Evolutionary conservation across 2,113 vertebrate genomes (phyloP), one percentile per base, ranked within the genome.

Genomic region (Alces alces): DNA sequence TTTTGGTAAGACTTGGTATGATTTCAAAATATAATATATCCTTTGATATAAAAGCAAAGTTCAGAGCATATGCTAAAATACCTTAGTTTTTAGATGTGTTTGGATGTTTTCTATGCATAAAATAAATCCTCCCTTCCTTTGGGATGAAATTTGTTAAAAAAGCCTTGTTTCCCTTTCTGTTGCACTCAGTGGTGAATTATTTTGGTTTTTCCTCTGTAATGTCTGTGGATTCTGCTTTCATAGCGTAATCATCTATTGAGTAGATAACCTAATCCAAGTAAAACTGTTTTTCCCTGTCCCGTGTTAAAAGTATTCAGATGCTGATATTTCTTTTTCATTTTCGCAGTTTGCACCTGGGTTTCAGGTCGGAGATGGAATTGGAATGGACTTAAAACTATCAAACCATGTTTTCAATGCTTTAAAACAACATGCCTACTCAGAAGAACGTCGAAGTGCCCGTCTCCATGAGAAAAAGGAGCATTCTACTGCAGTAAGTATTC

Each of bases 381-480:
- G 99, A 95, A 99, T 99, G 99, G 99, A 99, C 97, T 99, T 99
- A 98, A 99, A 99, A 98, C 91, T 99, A 47, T 99, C 99, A 98
- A 99, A 99, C 93, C 99, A 99, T 45, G 99, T 99, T 89, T 99
- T 99, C 93, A 99, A 99, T 98, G 99, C 99, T 76, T 99, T 99
- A 98, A 99, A 99, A 98, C 99, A 99, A 64, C 99, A 99, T 73
- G 99, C 99, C 4, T 99, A 99, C 97, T 99, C 99, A 33, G 99
- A 99, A 98, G 99, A 99, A 98, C 98, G 99, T 8, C 99, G 99
- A 95, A 99, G 99, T 95, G 99, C 99, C 96, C 98, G 99, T 23
- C 98, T 99, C 10, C 99, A 99, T 60, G 99, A 99, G 90, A 99
- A 99, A 98, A 99, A 99, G 97, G 99, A 99, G 96, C 99, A 99